A percentile compares a stretch with the other conserved stretches of the same genome.
phyloP scores from a whole-genome alignment of 2,888 invertebrate genomes.

The Drosophila percnosoma region DNA sequence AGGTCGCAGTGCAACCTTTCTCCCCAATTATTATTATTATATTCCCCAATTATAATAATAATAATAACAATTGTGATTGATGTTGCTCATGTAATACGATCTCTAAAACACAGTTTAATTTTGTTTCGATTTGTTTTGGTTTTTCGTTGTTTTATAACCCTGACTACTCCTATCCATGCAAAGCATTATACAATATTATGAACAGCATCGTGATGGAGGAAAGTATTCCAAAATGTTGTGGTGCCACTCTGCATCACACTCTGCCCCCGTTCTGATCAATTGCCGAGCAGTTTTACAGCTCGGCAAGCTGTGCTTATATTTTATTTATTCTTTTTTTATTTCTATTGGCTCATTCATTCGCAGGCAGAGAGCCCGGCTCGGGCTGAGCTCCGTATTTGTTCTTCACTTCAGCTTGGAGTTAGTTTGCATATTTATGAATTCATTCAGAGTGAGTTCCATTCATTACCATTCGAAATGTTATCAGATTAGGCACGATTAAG shows the following conservation, averaged over 20 bases:
- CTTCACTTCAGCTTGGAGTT: constrained; percentile 7
- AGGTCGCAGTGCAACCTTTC: too few species aligned
- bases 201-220: background rate
- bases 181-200: background rate
- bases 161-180: background rate
- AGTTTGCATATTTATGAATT: constrained; percentile 62
- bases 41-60: too few species aligned
- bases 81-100: background rate
- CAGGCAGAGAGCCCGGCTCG: background rate
- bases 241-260: background rate
- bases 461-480: constrained; percentile 47
- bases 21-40: too few species aligned
- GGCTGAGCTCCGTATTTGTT: background rate
- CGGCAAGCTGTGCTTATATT: background rate
- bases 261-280: background rate
- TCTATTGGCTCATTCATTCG: background rate
- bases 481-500: constrained; percentile 46
- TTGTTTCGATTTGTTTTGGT: background rate
- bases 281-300: background rate
- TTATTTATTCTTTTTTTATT: background rate
- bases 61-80: background rate
- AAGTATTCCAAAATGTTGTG: background rate
- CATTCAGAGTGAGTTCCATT: constrained; percentile 51
- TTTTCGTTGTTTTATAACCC: background rate
- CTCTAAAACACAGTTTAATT: background rate